Evolutionary conservation across 1,140 invertebrate species (phyloP).

Genomic region (Nephotettix cincticeps): DNA sequence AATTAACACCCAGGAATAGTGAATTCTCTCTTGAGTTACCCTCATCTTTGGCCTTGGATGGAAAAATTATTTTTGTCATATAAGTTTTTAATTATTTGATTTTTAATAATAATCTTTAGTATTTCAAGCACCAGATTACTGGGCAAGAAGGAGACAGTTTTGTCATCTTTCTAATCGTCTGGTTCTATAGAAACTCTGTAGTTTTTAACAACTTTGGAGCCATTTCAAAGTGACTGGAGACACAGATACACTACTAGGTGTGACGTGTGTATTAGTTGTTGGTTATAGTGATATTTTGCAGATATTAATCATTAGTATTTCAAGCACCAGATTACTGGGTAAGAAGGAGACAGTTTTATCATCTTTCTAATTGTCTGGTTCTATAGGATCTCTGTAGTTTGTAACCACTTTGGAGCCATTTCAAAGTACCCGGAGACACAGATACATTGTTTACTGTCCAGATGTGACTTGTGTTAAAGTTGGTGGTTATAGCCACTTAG

Average conservation of each 20-base stretch:
- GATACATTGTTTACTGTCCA: no score
- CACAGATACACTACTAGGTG: not conserved
- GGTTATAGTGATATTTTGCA: no score
- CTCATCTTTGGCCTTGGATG: no score
- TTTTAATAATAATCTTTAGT: no score
- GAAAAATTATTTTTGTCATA: no score
- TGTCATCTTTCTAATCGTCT: slow-evolving; percentile 22
- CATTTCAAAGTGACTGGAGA: not conserved
- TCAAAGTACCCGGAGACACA: not conserved
- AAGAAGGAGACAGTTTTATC: not conserved
- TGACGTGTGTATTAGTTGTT: no score
- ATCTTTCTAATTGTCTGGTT: slow-evolving; percentile 26
- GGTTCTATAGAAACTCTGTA: slow-evolving; percentile 27
- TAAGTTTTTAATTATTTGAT: no score
- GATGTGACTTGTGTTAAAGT: no score
- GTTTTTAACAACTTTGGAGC: slow-evolving; percentile 12
- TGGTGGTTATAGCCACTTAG: no score
- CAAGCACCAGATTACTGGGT: not conserved
- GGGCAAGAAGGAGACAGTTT: not conserved
- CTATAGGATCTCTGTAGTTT: slow-evolving; percentile 26
- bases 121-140: not conserved
- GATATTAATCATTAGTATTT: no score
- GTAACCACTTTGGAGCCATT: not conserved
- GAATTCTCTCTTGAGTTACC: no score
- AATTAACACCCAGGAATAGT: no score